Evolutionary conservation across 1,140 invertebrate species (phyloP), one percentile per base, ranked within the genome.

Genomic region (Drosophila sturtevanti): DNA sequence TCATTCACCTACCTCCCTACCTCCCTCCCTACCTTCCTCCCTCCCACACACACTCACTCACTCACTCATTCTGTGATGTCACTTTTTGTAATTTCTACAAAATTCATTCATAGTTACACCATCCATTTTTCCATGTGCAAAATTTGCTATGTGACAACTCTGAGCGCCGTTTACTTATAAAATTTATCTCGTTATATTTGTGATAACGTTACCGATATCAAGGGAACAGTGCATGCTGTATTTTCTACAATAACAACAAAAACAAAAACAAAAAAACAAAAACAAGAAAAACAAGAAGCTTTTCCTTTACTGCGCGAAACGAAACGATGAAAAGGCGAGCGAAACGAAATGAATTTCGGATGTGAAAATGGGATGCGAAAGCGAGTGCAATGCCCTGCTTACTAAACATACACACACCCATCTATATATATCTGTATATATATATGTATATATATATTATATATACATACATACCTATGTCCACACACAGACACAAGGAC

Each of bases 341-440:
- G 52, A 67, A 55, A 56, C 51, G 72, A 55, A 77, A 79, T 64
- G 75, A 66, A 75, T 72, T 78, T 86, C 67, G 70, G 72, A 69
- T 77, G 68, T 56, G 48, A 58, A 22, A 59, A 69, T 73, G 66
- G 63, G 61, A 65, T 81, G 67, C 59, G 72, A 80, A 69, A 59
- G 55, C 52, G 87, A 87, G 87, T 90, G 87, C 87, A 90, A 90
- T 90, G 87, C 87, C 87, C 87, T 90, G 81, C 81, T 90, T 87
- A 89, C 78, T 71, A 62, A 64, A 34, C 67, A 69, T 63, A 63
- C 69, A 64, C 37, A 68, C 64, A 63, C 60, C n/a, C n/a, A n/a
- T 56, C 2, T 6, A 31, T 31, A 31, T 31, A 31, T 31, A 31
- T 31, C 5, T 31, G 2, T 24, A 24, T 24, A 24, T 24, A 24